phyloP scores from a whole-genome alignment of 2,797 vertebrate genomes.

The Valencia hispanica region DNA sequence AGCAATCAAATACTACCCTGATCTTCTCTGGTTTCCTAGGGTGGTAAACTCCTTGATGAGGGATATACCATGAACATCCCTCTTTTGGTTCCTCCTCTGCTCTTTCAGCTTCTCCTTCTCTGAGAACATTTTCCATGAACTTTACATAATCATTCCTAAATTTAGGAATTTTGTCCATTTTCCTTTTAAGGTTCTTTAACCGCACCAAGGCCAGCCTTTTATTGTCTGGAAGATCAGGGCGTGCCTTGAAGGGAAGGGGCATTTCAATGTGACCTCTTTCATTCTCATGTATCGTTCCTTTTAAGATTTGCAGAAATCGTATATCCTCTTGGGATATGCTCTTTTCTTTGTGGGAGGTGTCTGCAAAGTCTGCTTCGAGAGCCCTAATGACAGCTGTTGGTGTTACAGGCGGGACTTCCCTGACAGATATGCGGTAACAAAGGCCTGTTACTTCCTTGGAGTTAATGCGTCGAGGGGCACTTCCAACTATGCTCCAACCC shows the following conservation, averaged over 20 bases:
- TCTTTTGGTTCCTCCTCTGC: fast-evolving
- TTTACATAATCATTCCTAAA: slow-evolving; percentile 13
- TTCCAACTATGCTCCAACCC: no score
- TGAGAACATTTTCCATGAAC: slow-evolving; percentile 12
- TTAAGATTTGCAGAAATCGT: no score
- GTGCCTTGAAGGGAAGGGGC: slow-evolving; percentile 1
- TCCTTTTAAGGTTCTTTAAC: slow-evolving; percentile 10
- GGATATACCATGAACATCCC: neutral
- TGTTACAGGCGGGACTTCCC: no score
- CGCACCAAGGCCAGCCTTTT: neutral
- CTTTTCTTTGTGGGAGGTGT: no score
- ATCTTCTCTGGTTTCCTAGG: slow-evolving; percentile 10
- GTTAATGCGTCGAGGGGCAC: no score
- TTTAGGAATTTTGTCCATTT: slow-evolving; percentile 1
- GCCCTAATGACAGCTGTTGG: no score
- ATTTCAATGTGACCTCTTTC: slow-evolving; percentile 12
- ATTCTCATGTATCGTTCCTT: neutral
- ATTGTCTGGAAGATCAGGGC: neutral
- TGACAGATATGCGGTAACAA: no score
- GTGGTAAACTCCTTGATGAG: slow-evolving; percentile 23
- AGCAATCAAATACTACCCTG: slow-evolving; percentile 9
- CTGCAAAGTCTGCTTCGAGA: no score
- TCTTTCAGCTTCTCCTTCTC: neutral
- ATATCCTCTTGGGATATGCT: no score
- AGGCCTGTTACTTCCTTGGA: no score